A percentile compares a stretch with the other conserved stretches of the same genome.
phyloP scores from a whole-genome alignment of 2,797 vertebrate species.

The Rhincodon typus region DNA sequence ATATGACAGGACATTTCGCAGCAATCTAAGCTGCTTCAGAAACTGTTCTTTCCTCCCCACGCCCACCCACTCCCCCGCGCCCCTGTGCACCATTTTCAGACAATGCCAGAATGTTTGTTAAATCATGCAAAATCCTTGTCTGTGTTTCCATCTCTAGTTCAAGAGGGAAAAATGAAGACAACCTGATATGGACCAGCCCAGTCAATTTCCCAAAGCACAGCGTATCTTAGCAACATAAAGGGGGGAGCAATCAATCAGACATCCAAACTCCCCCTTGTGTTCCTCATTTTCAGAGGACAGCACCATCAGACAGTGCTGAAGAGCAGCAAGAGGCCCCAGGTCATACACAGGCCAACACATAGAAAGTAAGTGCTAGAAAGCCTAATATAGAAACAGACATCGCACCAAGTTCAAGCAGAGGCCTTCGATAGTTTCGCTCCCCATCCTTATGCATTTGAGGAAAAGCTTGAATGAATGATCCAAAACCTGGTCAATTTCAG shows the following conservation, averaged over 20 bases:
- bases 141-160: not conserved
- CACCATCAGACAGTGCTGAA: not conserved
- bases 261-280: not conserved
- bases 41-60: not conserved
- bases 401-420: not conserved
- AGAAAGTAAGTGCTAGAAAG: not conserved
- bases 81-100: not conserved
- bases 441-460: not conserved
- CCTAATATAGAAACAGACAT: not conserved
- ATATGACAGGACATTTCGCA: not conserved
- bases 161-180: not conserved
- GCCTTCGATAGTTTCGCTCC: not conserved
- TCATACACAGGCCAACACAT: not conserved
- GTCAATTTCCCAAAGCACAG: not conserved
- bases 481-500: not conserved
- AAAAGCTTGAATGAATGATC: not conserved
- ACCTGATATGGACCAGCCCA: not conserved
- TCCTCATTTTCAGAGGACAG: not conserved
- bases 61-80: not conserved
- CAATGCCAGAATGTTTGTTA: not conserved
- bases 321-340: not conserved
- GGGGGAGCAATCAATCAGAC: not conserved
- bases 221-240: not conserved
- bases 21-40: not conserved
- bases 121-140: constrained; percentile 4